A percentile compares a stretch with the other conserved stretches of the same genome.
Conservation (phyloP, 1,140 invertebrate genomes). For the Drosophila kurseongensis region DNA sequence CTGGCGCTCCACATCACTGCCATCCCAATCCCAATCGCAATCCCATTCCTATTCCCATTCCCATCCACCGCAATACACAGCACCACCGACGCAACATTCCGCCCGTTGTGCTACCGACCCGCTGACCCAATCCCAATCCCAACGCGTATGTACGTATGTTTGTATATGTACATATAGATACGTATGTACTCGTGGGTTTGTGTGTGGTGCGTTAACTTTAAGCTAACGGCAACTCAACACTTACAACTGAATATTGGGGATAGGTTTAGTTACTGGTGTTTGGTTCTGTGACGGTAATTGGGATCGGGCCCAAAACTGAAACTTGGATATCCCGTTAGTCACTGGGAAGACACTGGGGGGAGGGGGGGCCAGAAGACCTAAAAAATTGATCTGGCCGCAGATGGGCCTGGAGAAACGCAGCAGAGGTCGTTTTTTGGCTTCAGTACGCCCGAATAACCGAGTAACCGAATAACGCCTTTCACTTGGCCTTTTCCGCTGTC, state of each 20-base stretch:
- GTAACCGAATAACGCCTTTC: constrained; percentile 9
- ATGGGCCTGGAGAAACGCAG: not conserved
- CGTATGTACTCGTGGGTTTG: constrained; percentile 12
- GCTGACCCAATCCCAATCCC: constrained; percentile 71
- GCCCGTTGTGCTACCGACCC: constrained; percentile 73
- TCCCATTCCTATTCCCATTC: constrained; percentile 25
- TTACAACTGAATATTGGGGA: constrained; percentile 26
- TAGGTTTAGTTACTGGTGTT: not conserved
- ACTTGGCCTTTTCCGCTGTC: constrained; percentile 14
- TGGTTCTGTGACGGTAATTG: not conserved
- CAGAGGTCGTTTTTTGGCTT: constrained; percentile 14
- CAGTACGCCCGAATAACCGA: not conserved
- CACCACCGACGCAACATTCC: constrained; percentile 67
- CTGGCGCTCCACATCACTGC: constrained; percentile 16
- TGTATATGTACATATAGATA: not conserved
- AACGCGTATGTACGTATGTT: not conserved
- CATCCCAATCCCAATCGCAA: constrained; percentile 12
- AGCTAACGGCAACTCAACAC: constrained; percentile 32
- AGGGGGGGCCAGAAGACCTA: not conserved
- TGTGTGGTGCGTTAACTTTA: constrained; percentile 48
- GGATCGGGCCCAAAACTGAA: constrained; percentile 1
- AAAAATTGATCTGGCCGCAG: constrained; percentile 1
- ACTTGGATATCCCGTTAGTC: not conserved
- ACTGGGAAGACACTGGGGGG: too few species aligned
- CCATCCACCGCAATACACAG: constrained; percentile 30